Conservation (phyloP, 2,797 vertebrate genomes). For the Coilia nasus region DNA sequence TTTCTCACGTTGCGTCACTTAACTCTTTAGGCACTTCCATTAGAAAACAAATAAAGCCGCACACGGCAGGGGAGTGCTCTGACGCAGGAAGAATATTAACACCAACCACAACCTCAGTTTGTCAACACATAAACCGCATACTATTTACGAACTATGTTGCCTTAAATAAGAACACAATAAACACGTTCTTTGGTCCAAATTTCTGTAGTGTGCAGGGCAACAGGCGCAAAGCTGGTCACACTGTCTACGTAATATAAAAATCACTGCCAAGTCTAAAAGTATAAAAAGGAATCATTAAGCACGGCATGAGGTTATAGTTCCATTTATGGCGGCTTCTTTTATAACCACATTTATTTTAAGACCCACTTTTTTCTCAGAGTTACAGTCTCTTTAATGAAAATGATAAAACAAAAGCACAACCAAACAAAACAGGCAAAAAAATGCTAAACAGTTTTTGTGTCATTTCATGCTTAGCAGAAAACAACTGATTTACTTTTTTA, state of each 20-base stretch:
- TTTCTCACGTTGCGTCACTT: slow-evolving; percentile 38
- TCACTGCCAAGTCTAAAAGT: not conserved
- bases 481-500: not conserved
- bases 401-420: not conserved
- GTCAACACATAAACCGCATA: not conserved
- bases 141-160: not conserved
- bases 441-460: not conserved
- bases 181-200: not conserved
- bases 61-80: not conserved
- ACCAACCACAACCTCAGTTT: not conserved
- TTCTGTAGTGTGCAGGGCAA: not conserved
- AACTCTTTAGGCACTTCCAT: slow-evolving; percentile 12
- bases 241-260: not conserved
- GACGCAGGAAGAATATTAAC: slow-evolving; percentile 20
- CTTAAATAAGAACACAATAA: slow-evolving; percentile 4
- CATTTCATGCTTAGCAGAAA: not conserved
- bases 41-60: slow-evolving; percentile 32
- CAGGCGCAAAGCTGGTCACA: not conserved
- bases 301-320: not conserved
- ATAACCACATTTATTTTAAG: not conserved
- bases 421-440: not conserved
- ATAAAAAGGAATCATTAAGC: not conserved
- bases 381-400: not conserved
- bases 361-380: not conserved
- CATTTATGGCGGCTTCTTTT: not conserved